phyloP scores from a whole-genome alignment of 2,113 vertebrate species.

The Tricholaema leucomelas region DNA sequence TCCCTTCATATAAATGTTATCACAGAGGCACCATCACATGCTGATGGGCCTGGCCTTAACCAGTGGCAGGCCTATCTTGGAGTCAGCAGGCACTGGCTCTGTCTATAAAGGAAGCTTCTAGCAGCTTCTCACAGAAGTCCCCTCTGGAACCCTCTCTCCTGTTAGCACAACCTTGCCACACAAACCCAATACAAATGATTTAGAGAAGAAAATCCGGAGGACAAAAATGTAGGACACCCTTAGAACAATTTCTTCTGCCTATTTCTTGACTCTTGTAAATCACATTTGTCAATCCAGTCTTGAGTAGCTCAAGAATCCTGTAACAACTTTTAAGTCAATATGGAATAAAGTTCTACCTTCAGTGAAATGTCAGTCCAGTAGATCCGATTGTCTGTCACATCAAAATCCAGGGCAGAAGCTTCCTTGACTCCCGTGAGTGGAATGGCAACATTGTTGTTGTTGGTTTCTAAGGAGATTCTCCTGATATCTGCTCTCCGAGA shows the following conservation, averaged over 20 bases:
- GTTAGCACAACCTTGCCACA: background rate
- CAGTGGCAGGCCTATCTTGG: accelerated
- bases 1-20: background rate
- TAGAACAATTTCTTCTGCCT: background rate
- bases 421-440: conserved; percentile 95
- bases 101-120: background rate
- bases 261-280: background rate
- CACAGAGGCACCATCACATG: background rate
- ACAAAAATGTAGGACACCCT: background rate
- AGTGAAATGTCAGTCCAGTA: conserved; percentile 98
- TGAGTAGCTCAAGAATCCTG: background rate
- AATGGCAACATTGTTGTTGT: conserved; percentile 97
- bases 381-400: conserved; percentile 95
- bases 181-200: background rate
- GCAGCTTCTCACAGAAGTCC: background rate
- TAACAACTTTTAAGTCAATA: background rate
- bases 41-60: background rate
- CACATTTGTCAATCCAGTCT: background rate
- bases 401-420: conserved; percentile 96
- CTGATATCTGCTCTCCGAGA: conserved; percentile 94
- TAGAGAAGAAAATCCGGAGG: background rate
- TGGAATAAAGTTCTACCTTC: conserved; percentile 79
- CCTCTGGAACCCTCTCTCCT: background rate
- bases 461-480: conserved; percentile 94
- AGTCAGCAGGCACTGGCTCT: background rate